Conservation (phyloP, 2,888 invertebrate species). For the Halictus quadricinctus region DNA sequence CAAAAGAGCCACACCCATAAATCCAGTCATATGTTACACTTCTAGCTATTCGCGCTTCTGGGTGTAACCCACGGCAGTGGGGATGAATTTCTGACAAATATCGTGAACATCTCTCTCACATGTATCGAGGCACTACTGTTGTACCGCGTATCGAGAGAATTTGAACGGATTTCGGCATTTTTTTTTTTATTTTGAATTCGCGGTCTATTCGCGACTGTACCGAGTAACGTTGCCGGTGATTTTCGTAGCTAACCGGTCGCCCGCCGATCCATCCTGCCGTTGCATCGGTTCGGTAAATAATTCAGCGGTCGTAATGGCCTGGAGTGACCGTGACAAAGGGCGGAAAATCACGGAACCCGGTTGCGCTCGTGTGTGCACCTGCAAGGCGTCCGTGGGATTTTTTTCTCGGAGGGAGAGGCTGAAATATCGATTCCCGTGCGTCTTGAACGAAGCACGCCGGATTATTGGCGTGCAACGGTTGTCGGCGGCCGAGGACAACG, state of each 20-base stretch:
- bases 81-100: no score
- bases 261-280: background rate
- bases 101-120: no score
- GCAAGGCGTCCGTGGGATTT: constrained; percentile 2
- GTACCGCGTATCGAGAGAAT: background rate
- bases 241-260: background rate
- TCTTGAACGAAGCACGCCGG: constrained; percentile 42
- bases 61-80: no score
- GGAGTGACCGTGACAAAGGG: constrained; percentile 22
- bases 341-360: constrained; percentile 41
- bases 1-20: no score
- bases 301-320: constrained; percentile 36
- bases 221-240: background rate
- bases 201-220: no score
- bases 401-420: background rate
- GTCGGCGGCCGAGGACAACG: constrained; percentile 3
- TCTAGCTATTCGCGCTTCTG: no score
- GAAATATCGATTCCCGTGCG: constrained; percentile 50
- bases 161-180: background rate
- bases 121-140: no score
- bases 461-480: constrained; percentile 28
- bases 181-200: background rate
- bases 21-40: no score
- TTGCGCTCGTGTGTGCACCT: background rate
- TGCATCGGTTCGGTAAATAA: constrained; percentile 46